phyloP scores from a whole-genome alignment of 2,888 invertebrate genomes.

The Nomada hirtipes region DNA sequence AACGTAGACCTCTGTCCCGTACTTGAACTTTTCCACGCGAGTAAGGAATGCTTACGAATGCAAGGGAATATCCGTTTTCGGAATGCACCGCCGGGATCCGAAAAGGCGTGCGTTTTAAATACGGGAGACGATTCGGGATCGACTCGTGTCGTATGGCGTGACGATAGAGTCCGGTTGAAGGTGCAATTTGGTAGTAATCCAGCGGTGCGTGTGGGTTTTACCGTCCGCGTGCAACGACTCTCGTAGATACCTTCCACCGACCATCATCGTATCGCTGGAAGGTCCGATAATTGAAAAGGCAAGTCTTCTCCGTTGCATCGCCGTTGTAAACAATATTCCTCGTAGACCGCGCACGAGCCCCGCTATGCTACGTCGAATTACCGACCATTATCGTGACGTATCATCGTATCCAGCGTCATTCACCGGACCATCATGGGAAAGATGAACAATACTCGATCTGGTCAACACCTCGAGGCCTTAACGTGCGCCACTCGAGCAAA shows the following conservation, averaged over 20 bases:
- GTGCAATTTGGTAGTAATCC: constrained; percentile 73
- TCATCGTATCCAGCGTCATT: constrained; percentile 76
- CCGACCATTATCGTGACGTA: constrained; percentile 80
- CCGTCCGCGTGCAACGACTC: constrained; percentile 58
- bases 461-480: constrained; percentile 71
- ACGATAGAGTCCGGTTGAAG: constrained; percentile 43
- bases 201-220: constrained; percentile 71
- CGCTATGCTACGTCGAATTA: constrained; percentile 77
- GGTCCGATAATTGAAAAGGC: constrained; percentile 77
- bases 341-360: constrained; percentile 63
- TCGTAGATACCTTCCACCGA: constrained; percentile 63
- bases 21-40: constrained; percentile 12
- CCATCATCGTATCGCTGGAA: constrained; percentile 73
- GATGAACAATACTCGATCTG: constrained; percentile 73
- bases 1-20: constrained; percentile 1
- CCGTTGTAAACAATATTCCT: constrained; percentile 68
- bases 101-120: constrained; percentile 2
- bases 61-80: background rate
- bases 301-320: constrained; percentile 61
- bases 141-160: constrained; percentile 5
- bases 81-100: background rate
- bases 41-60: background rate
- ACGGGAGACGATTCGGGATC: background rate
- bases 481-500: constrained; percentile 64
- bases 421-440: constrained; percentile 70